A percentile compares a stretch with the other conserved stretches of the same genome.
Conservation (phyloP, 2,888 invertebrate genomes). For the Patella caerulea region DNA sequence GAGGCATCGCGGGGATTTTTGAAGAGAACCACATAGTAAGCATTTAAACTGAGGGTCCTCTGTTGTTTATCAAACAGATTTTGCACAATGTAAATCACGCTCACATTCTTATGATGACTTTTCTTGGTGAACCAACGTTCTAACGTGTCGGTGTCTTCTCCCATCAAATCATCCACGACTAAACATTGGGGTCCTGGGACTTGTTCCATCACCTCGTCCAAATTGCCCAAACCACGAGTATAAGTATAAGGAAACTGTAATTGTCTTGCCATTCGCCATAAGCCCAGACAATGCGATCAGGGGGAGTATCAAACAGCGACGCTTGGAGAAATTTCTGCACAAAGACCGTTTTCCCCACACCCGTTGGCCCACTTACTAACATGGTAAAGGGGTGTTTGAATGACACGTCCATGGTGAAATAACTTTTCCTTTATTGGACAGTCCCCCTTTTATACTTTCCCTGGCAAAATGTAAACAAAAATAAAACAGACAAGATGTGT, state of each 20-base stretch:
- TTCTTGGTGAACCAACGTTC: slow-evolving; percentile 6
- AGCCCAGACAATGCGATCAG: neutral
- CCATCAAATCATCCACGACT: slow-evolving; percentile 13
- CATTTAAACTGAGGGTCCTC: slow-evolving; percentile 15
- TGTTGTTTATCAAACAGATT: slow-evolving; percentile 16
- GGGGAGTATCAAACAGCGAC: neutral
- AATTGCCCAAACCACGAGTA: neutral
- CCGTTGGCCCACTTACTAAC: neutral
- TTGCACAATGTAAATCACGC: slow-evolving; percentile 15
- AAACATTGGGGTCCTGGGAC: neutral
- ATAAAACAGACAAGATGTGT: no score
- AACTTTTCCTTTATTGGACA: neutral
- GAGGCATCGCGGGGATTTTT: no score
- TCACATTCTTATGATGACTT: slow-evolving; percentile 18
- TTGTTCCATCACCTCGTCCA: neutral
- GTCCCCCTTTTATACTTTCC: neutral
- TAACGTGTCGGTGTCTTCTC: neutral
- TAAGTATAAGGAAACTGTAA: neutral
- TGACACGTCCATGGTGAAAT: neutral
- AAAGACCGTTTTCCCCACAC: neutral
- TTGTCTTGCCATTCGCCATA: neutral
- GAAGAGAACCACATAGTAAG: slow-evolving; percentile 15
- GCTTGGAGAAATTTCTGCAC: neutral
- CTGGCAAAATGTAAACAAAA: no score
- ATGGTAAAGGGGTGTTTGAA: neutral